Evolutionary conservation across 2,113 vertebrate species (phyloP).

Genomic region (Melanerpes aurifrons): DNA sequence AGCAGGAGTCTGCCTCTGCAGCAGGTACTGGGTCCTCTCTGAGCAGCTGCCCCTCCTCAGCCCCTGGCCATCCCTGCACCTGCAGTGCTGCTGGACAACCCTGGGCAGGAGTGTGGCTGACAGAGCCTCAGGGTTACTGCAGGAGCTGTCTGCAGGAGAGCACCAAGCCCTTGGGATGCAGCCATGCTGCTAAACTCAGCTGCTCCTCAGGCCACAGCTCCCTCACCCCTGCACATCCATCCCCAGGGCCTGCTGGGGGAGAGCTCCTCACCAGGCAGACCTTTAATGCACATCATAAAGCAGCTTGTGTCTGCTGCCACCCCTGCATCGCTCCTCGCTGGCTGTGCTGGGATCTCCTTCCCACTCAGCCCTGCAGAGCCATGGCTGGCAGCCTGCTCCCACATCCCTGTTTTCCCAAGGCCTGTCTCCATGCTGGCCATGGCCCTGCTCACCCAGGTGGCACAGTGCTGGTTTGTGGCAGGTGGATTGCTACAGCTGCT

Average conservation of each 20-base stretch:
- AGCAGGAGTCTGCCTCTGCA: neutral
- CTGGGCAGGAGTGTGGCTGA: neutral
- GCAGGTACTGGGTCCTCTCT: neutral
- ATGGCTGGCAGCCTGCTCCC: neutral
- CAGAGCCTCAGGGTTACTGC: neutral
- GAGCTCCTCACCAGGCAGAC: neutral
- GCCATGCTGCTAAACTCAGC: neutral
- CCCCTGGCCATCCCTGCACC: rapidly evolving
- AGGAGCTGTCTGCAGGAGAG: neutral
- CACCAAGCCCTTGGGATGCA: neutral
- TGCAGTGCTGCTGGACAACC: neutral
- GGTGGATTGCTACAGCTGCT: neutral
- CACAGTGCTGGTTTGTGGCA: neutral
- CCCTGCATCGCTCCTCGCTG: neutral
- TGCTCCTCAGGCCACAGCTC: neutral
- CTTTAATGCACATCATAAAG: neutral
- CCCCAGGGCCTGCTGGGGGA: neutral
- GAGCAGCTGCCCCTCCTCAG: neutral
- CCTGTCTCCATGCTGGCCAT: neutral
- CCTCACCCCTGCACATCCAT: neutral
- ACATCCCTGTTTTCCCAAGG: neutral
- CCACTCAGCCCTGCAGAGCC: rapidly evolving
- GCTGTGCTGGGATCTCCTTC: neutral
- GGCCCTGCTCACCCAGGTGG: neutral
- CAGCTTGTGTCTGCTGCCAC: neutral